A percentile compares a stretch with the other conserved stretches of the same genome.
Evolutionary conservation across 2,888 invertebrate genomes (phyloP).

Genomic region (Gastracanthus pulcherrimus): DNA sequence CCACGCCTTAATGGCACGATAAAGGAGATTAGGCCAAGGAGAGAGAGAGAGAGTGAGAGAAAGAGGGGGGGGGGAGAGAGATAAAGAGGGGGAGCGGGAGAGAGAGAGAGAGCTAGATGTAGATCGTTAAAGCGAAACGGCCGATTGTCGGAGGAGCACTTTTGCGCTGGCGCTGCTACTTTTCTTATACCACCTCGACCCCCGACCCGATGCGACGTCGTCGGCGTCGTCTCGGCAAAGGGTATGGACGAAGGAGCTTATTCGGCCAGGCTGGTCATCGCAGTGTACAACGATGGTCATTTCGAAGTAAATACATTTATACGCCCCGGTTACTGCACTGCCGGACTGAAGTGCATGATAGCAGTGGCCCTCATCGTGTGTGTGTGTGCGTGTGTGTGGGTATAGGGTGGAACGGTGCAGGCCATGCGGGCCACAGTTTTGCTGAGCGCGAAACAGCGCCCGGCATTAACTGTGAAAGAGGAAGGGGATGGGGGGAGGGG

Average conservation of each 20-base stretch:
- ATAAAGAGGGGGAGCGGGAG: conserved; percentile 21
- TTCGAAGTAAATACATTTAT: conserved; percentile 15
- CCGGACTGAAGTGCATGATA: too few relatives aligned
- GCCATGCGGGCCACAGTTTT: too few relatives aligned
- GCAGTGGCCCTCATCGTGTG: too few relatives aligned
- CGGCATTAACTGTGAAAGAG: background rate
- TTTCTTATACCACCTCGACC: background rate
- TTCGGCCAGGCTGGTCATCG: too few relatives aligned
- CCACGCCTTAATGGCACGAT: conserved; percentile 27
- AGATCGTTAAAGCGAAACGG: conserved; percentile 23
- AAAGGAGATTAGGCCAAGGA: conserved; percentile 19
- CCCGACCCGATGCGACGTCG: background rate
- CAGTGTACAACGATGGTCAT: background rate
- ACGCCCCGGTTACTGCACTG: too few relatives aligned
- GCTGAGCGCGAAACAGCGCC: background rate
- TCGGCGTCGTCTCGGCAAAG: too few relatives aligned
- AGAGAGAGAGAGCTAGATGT: conserved; percentile 6
- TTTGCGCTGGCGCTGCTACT: background rate
- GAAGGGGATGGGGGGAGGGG: background rate
- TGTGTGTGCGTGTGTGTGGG: too few relatives aligned
- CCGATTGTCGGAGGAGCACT: conserved; percentile 15
- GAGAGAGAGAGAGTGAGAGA: conserved; percentile 22
- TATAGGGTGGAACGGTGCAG: too few relatives aligned
- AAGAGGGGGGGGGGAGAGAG: conserved; percentile 19
- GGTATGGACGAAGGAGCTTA: background rate